phyloP scores from a whole-genome alignment of 2,113 vertebrate species.

The Microcebus lehilahytsara region DNA sequence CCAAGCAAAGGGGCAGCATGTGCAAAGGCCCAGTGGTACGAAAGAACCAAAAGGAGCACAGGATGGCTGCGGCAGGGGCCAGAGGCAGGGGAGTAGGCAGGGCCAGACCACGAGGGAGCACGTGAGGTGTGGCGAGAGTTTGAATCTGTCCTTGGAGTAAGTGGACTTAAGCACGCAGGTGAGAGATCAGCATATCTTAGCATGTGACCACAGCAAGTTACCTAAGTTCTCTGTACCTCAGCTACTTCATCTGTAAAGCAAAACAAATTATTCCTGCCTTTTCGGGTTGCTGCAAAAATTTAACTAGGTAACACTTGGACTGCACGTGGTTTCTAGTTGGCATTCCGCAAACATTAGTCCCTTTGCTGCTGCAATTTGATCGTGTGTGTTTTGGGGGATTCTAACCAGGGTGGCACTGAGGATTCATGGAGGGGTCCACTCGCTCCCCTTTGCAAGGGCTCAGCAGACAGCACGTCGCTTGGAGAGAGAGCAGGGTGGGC shows the following conservation, averaged over 20 bases:
- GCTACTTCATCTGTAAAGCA: neutral
- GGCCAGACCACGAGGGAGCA: rapidly evolving
- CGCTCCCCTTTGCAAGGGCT: neutral
- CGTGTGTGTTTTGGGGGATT: neutral
- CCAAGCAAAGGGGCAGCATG: neutral
- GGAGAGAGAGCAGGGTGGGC: neutral
- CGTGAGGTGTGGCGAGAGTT: neutral
- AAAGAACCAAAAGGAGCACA: neutral
- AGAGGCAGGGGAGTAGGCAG: neutral
- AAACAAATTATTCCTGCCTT: neutral
- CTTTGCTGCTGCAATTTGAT: neutral
- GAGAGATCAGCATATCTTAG: neutral
- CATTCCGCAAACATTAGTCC: too few relatives aligned
- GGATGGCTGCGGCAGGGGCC: neutral
- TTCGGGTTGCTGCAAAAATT: neutral
- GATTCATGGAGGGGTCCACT: neutral
- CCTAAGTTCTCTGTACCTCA: neutral
- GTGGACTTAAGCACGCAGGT: neutral
- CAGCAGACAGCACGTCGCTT: neutral
- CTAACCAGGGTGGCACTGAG: neutral
- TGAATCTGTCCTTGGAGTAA: neutral
- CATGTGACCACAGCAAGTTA: neutral
- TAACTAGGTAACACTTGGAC: neutral
- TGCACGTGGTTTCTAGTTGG: neutral
- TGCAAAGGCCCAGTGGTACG: neutral